A percentile compares a stretch with the other conserved stretches of the same genome.
These are phyloP conservation scores for Phenacoccus solenopsis DNA, from an alignment of 1,140 invertebrate species.

Conservation along the genomic window DNA sequence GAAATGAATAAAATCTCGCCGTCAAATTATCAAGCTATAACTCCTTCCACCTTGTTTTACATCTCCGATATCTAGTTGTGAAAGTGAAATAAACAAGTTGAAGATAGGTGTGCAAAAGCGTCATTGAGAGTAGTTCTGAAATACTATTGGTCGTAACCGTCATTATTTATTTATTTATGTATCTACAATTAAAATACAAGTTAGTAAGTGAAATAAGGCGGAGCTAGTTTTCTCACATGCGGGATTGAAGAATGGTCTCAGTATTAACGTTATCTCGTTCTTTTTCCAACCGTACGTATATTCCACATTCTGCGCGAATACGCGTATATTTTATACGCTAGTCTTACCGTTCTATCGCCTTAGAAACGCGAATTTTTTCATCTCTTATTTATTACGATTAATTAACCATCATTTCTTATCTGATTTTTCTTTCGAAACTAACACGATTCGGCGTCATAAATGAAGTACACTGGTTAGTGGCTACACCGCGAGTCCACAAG, in stretches of 20 bases:
- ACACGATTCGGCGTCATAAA: too few species aligned
- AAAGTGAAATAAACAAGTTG: not conserved
- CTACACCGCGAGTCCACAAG: too few species aligned
- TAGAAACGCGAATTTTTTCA: too few species aligned
- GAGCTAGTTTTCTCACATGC: not conserved
- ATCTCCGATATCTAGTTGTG: not conserved
- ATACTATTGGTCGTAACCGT: not conserved
- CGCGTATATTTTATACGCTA: too few species aligned
- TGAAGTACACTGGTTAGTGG: too few species aligned
- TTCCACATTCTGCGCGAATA: too few species aligned
- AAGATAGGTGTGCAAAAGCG: not conserved
- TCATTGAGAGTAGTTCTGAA: not conserved
- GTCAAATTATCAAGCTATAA: not conserved
- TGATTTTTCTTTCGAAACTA: too few species aligned
- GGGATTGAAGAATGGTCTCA: not conserved
- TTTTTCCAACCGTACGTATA: not conserved
- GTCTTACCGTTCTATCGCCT: too few species aligned
- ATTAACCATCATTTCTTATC: too few species aligned
- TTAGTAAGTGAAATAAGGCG: not conserved
- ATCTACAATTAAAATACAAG: slow-evolving; percentile 3
- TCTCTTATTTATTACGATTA: too few species aligned
- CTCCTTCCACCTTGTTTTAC: not conserved
- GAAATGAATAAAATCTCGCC: too few species aligned
- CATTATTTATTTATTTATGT: not conserved
- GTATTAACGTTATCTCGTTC: not conserved